These are phyloP conservation scores for Mola mola DNA, from an alignment of 2,113 vertebrate genomes.

Conservation along the genomic window DNA sequence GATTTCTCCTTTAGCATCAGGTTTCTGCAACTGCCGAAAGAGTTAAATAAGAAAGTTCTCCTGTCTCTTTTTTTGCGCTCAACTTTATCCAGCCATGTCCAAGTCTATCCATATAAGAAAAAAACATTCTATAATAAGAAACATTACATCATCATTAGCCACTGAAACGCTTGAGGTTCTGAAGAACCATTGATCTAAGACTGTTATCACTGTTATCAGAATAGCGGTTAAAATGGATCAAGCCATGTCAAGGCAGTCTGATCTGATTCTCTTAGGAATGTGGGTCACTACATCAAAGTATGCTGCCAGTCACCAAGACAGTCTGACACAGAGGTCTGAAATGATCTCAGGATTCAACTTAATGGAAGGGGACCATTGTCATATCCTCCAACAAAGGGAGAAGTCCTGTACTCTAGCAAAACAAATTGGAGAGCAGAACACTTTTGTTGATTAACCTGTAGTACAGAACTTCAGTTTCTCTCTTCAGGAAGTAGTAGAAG, in stretches of 20 bases:
- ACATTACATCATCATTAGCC: constrained; percentile 16
- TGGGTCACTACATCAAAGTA: constrained; percentile 46
- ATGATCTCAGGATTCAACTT: constrained; percentile 9
- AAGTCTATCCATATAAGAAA: neutral
- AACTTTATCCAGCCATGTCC: too few relatives aligned
- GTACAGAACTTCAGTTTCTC: too few relatives aligned
- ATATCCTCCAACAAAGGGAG: constrained; percentile 8
- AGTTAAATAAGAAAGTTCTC: too few relatives aligned
- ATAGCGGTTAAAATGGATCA: constrained; percentile 41
- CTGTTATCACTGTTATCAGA: too few relatives aligned
- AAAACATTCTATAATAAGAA: neutral
- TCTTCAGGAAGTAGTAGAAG: too few relatives aligned
- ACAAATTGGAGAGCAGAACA: too few relatives aligned
- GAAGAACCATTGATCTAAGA: constrained; percentile 33
- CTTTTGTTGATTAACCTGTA: too few relatives aligned
- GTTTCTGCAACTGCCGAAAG: too few relatives aligned
- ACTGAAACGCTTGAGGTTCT: constrained; percentile 22
- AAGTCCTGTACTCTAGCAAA: too few relatives aligned
- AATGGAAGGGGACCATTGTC: constrained; percentile 26
- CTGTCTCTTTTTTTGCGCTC: too few relatives aligned
- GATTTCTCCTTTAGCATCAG: too few relatives aligned
- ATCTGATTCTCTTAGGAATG: constrained; percentile 50
- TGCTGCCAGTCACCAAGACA: constrained; percentile 23
- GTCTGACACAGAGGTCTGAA: constrained; percentile 14
- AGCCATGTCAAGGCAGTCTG: constrained; percentile 18